Base-by-base conservation (phyloP, 2,888 invertebrate species). In the Gibbula magus region DNA sequence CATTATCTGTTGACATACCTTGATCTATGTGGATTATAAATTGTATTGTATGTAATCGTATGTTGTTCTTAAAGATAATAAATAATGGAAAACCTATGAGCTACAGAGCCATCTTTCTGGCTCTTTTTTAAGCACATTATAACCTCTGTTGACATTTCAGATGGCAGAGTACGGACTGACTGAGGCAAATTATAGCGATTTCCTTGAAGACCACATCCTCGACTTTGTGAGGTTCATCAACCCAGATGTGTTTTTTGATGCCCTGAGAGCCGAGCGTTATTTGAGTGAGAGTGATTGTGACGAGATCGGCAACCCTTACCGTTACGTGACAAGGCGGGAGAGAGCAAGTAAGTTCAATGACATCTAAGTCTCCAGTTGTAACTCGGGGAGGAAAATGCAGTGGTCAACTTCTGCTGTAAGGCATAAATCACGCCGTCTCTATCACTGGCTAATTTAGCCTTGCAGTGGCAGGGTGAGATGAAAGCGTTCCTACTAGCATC, bases 211-310 rank as follows among this genome's bases (percentile, higher is more conserved):
- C 8, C 75, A 82, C 51, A 73, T 75, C 3, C 66, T 54, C 35
- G 51, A 66, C 25, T 29, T 82, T 16, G 74, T 80, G n/a, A 78
- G 61, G 39, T 70, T 45, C 1, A 78, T 82, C n/a, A 77, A 79
- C 20, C 77, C 80, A n/a, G 80, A 80, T 20, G 67, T 67, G 8
- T 82, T 82, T 39, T 70, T 82, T 4, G 78, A 78, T 32, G 66
- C 78, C 20, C 67, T 82, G 70, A 51, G 79, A 4, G 45, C 51
- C 25, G 39, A 61, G 22, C 73, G 73, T 0, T 54, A 78, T 25
- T 22, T 82, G 35, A 70, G 70, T 45, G 78, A 82, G 18, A 73
- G 61, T 45, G 82, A 82, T 52, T 66, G 76, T 29, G 78, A 82
- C 32, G 66, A 51, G 10, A 73, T 82, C 2, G 53, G 67, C 5